phyloP scores from a whole-genome alignment of 2,113 vertebrate genomes.

The Pomatorhinus ruficollis region DNA sequence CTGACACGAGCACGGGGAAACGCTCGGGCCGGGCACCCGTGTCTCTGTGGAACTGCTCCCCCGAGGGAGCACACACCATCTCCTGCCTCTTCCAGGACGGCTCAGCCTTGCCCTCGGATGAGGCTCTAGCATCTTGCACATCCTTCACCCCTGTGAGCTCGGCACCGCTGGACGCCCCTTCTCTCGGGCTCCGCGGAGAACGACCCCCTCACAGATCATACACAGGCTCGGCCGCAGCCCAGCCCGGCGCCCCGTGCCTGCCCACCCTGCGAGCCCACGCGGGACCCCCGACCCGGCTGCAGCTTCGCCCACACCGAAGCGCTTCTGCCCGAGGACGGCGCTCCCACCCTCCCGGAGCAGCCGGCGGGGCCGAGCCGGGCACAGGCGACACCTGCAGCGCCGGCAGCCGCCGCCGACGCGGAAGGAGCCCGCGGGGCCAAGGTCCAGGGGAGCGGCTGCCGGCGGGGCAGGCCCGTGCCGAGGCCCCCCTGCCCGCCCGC shows the following conservation, averaged over 20 bases:
- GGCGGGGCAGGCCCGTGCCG: no score
- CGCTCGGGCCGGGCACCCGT: accelerated
- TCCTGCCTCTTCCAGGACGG: accelerated
- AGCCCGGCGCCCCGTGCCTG: accelerated
- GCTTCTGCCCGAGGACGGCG: background rate
- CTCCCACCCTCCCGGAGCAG: background rate
- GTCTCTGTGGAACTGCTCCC: accelerated
- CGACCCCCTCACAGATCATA: background rate
- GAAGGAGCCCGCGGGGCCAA: background rate
- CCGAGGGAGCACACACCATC: accelerated
- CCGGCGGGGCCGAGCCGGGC: background rate
- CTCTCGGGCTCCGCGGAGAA: background rate
- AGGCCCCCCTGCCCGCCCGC: background rate
- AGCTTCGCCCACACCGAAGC: background rate
- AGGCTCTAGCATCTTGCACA: background rate
- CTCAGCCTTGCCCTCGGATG: accelerated
- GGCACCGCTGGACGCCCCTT: accelerated
- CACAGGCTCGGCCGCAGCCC: background rate
- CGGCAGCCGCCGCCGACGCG: background rate
- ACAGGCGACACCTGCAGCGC: background rate
- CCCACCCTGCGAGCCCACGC: background rate
- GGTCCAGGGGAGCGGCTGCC: background rate
- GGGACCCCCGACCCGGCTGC: background rate
- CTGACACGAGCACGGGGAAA: no score
- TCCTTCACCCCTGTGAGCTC: accelerated